phyloP scores from a whole-genome alignment of 2,797 vertebrate genomes.

The Meda fulgida region DNA sequence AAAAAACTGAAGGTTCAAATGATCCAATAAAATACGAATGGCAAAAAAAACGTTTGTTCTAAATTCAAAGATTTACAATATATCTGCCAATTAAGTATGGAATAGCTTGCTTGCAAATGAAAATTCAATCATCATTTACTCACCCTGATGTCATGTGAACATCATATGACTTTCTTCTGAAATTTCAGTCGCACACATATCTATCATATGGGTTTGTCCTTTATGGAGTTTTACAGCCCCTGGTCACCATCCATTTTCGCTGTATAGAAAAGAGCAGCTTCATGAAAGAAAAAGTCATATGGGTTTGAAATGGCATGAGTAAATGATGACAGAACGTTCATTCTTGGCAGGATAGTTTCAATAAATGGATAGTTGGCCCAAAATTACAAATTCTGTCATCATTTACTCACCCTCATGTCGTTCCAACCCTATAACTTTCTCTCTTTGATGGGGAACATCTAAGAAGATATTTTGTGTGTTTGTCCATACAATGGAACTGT shows the following conservation, averaged over 20 bases:
- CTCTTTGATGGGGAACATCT: background rate
- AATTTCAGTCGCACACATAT: background rate
- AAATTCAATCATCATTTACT: conserved; percentile 8
- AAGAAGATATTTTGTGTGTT: background rate
- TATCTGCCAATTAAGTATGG: background rate
- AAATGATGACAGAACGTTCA: background rate
- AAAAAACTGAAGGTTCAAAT: background rate
- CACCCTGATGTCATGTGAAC: background rate
- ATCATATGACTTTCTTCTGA: background rate
- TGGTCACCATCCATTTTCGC: background rate
- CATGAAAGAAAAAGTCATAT: background rate
- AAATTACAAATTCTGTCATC: background rate
- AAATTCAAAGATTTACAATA: background rate
- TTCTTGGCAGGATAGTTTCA: background rate
- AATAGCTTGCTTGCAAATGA: background rate
- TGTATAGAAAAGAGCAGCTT: conserved; percentile 5
- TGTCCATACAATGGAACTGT: background rate
- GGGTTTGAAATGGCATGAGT: background rate
- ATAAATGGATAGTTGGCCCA: background rate
- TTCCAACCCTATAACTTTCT: background rate
- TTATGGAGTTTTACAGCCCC: background rate
- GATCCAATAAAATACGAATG: background rate
- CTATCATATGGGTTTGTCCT: background rate
- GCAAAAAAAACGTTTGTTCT: background rate
- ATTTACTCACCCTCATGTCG: background rate